A percentile compares a stretch with the other conserved stretches of the same genome.
Evolutionary conservation across 2,113 vertebrate genomes (phyloP).

Genomic region (Phalacrocorax carbo): DNA sequence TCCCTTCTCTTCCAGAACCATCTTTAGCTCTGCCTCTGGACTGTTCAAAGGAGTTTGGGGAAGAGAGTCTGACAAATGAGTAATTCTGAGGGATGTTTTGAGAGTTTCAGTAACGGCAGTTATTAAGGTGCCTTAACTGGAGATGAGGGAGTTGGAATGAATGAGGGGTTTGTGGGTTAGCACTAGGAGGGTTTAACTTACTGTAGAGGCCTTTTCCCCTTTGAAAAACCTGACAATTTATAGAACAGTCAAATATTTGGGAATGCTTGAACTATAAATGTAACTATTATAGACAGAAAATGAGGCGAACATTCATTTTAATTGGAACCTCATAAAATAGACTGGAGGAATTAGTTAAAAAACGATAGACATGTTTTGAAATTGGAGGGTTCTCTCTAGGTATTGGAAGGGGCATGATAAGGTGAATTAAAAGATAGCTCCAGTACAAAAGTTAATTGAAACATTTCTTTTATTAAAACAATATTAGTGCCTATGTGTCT

Average conservation of each 20-base stretch:
- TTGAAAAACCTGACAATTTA: background rate
- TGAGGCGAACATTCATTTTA: constrained; percentile 26
- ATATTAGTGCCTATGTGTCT: background rate
- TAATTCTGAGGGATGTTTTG: background rate
- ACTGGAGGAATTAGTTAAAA: constrained; percentile 52
- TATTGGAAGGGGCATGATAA: background rate
- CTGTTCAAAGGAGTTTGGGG: background rate
- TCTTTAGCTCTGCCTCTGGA: background rate
- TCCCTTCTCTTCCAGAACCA: background rate
- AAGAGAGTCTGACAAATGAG: background rate
- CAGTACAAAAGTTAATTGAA: constrained; percentile 30
- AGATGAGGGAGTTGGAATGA: background rate
- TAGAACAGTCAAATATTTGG: constrained; percentile 18
- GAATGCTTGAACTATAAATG: constrained; percentile 34
- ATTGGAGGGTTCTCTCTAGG: constrained; percentile 12
- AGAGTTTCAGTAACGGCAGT: background rate
- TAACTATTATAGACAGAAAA: constrained; percentile 52
- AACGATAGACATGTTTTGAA: constrained; percentile 35
- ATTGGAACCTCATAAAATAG: constrained; percentile 35
- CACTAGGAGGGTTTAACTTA: background rate
- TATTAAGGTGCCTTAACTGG: background rate
- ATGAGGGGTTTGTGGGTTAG: background rate
- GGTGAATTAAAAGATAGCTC: background rate
- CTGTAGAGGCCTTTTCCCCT: background rate
- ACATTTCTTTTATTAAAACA: constrained; percentile 48